A percentile compares a stretch with the other conserved stretches of the same genome.
These are phyloP conservation scores for Chelidonichthys spinosus DNA, from an alignment of 2,797 vertebrate species.

Conservation along the genomic window DNA sequence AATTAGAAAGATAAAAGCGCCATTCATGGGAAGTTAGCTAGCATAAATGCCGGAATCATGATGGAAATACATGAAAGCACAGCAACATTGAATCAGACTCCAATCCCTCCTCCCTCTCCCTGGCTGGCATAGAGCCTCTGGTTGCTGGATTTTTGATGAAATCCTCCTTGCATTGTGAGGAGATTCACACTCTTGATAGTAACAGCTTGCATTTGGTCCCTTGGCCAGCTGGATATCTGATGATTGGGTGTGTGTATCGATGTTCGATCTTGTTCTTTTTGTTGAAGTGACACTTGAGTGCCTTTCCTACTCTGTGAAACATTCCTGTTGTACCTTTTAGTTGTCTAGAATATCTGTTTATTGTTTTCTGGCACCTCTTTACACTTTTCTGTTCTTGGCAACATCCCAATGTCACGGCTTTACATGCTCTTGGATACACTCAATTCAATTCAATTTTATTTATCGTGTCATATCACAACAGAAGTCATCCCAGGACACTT, in stretches of 20 bases:
- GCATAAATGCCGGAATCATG: no score
- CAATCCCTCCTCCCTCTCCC: not conserved
- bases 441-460: no score
- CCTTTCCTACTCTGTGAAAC: not conserved
- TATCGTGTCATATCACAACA: no score
- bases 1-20: no score
- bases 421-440: not conserved
- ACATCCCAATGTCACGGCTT: not conserved
- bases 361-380: not conserved
- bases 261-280: not conserved
- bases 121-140: not conserved
- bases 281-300: not conserved
- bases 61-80: not conserved
- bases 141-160: slow-evolving; percentile 11
- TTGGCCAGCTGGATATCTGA: slow-evolving; percentile 10
- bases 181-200: slow-evolving; percentile 16
- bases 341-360: not conserved
- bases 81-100: not conserved
- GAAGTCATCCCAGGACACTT: no score
- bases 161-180: slow-evolving; percentile 1
- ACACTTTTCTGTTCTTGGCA: not conserved
- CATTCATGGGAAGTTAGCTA: no score
- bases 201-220: slow-evolving; percentile 8
- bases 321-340: not conserved
- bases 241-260: not conserved